phyloP scores from a whole-genome alignment of 2,113 vertebrate species.

The Cinclus cinclus region DNA sequence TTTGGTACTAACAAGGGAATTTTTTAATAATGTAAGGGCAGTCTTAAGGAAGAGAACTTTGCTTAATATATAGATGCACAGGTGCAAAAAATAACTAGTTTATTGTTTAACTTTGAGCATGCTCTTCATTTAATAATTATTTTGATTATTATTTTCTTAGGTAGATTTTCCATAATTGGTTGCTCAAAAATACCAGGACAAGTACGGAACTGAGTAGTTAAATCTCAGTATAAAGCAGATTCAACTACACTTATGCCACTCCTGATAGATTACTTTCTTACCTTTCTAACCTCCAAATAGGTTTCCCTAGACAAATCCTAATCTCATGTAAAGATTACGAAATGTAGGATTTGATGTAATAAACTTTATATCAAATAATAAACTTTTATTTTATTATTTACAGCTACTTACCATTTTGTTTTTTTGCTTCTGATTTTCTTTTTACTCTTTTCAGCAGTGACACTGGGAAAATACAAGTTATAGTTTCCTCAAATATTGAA shows the following conservation, averaged over 20 bases:
- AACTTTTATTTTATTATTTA: background rate
- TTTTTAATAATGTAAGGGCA: background rate
- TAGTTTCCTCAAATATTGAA: background rate
- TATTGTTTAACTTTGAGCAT: background rate
- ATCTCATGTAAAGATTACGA: background rate
- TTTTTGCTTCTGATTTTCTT: background rate
- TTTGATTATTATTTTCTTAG: background rate
- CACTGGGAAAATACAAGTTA: background rate
- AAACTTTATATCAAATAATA: background rate
- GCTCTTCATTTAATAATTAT: background rate
- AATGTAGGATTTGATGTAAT: background rate
- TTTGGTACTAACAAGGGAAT: background rate
- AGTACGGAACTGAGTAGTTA: background rate
- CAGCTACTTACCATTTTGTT: background rate
- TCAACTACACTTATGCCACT: background rate
- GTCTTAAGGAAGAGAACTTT: background rate
- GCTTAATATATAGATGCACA: background rate
- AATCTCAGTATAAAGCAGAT: background rate
- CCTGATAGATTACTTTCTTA: background rate
- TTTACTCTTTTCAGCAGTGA: background rate
- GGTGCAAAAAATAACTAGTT: background rate
- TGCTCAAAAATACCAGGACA: background rate
- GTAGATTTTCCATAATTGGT: background rate
- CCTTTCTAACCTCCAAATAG: background rate
- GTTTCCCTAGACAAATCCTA: background rate